phyloP scores from a whole-genome alignment of 2,888 invertebrate species.

The Imbricaverruca yamaguchii region DNA sequence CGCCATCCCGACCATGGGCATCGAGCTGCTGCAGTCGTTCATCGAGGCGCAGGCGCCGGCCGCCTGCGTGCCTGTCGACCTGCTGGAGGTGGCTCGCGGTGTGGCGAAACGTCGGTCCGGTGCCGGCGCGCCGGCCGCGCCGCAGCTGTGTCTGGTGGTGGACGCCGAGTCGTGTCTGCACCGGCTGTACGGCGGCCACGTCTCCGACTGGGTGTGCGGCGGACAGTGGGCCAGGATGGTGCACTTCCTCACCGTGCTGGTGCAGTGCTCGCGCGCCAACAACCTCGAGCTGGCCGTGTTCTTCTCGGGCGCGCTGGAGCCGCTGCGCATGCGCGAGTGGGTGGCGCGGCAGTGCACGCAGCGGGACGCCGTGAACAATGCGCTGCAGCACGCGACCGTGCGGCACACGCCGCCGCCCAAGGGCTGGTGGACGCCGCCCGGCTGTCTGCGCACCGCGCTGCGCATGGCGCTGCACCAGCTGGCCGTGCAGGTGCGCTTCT shows the following conservation, averaged over 20 bases:
- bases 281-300: slow-evolving; percentile 73
- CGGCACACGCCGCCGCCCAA: slow-evolving; percentile 90
- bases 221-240: slow-evolving; percentile 92
- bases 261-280: slow-evolving; percentile 63
- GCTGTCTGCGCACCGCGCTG: slow-evolving; percentile 69
- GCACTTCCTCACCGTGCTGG: slow-evolving; percentile 71
- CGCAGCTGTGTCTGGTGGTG: slow-evolving; percentile 61
- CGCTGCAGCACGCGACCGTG: slow-evolving; percentile 69
- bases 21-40: slow-evolving; percentile 72
- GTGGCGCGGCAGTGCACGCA: slow-evolving; percentile 61
- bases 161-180: slow-evolving; percentile 88
- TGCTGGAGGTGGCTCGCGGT: slow-evolving; percentile 68
- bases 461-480: slow-evolving; percentile 76
- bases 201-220: slow-evolving; percentile 91
- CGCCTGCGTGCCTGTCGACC: slow-evolving; percentile 64
- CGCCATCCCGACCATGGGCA: slow-evolving; percentile 53
- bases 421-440: slow-evolving; percentile 84
- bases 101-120: slow-evolving; percentile 48
- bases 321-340: slow-evolving; percentile 62
- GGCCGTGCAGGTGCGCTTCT: slow-evolving; percentile 57
- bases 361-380: slow-evolving; percentile 67
- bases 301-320: slow-evolving; percentile 76
- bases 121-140: slow-evolving; percentile 34
- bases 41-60: slow-evolving; percentile 64
- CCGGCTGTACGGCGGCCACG: slow-evolving; percentile 82